phyloP scores from a whole-genome alignment of 2,113 vertebrate genomes.

The Terrapene triunguis region DNA sequence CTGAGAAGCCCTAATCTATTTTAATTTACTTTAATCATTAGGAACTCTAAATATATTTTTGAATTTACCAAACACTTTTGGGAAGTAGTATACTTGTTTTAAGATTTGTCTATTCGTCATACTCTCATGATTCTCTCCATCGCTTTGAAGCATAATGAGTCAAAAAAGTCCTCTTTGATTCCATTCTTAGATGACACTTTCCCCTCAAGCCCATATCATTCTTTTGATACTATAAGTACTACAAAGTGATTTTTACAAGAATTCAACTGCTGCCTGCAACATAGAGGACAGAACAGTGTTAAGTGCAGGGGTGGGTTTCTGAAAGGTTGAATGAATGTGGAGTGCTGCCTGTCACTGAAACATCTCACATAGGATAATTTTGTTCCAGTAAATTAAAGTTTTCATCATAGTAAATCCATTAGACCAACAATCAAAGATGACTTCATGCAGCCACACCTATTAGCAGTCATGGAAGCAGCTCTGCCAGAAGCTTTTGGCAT shows the following conservation, averaged over 20 bases:
- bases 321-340: neutral
- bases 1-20: neutral
- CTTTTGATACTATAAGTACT: no score
- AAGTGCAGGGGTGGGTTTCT: neutral
- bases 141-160: neutral
- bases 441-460: neutral
- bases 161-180: neutral
- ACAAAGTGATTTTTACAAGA: neutral
- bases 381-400: neutral
- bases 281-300: neutral
- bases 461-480: neutral
- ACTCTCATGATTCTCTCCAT: neutral
- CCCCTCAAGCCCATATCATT: neutral
- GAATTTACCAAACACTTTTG: neutral
- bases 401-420: neutral
- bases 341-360: neutral
- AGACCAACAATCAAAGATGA: neutral
- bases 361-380: neutral
- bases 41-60: neutral
- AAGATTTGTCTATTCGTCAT: neutral
- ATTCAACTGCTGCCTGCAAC: neutral
- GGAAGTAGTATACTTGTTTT: neutral
- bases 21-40: neutral
- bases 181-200: neutral
- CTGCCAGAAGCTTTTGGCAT: neutral